Percentiles rank a stretch among this genome's conserved stretches.
Evolutionary conservation across 2,888 invertebrate species (phyloP).

Genomic region (Calameuta pallipes): DNA sequence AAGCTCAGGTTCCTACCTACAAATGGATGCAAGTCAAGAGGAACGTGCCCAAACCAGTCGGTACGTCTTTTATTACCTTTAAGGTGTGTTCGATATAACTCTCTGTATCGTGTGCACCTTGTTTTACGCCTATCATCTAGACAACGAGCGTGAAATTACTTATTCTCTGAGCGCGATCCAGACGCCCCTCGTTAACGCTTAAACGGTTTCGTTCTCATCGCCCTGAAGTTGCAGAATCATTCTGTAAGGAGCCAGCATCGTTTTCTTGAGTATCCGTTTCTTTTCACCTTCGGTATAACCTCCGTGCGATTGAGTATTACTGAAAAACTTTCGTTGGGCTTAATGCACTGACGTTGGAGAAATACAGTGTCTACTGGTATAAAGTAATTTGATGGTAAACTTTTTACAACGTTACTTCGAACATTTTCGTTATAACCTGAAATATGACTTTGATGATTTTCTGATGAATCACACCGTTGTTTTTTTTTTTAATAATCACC

Average conservation of each 20-base stretch:
- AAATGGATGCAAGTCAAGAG: slow-evolving; percentile 99
- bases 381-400: neutral
- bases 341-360: neutral
- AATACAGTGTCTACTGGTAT: neutral
- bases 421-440: neutral
- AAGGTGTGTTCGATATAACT: neutral
- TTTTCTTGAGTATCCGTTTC: neutral
- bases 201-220: slow-evolving; percentile 11
- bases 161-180: slow-evolving; percentile 29
- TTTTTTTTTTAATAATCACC: neutral
- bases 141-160: slow-evolving; percentile 38
- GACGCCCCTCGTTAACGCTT: slow-evolving; percentile 14
- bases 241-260: slow-evolving; percentile 3
- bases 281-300: neutral
- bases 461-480: neutral
- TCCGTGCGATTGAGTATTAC: neutral
- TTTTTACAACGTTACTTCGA: neutral
- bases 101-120: neutral
- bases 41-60: slow-evolving; percentile 93
- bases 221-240: slow-evolving; percentile 33
- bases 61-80: slow-evolving; percentile 69
- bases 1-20: slow-evolving; percentile 85
- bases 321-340: neutral
- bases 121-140: slow-evolving; percentile 24
- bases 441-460: neutral